A percentile compares a stretch with the other conserved stretches of the same genome.
Evolutionary conservation across 37 sponge, comb jelly and placozoan species (phyloP).

Genomic region (Halichondria panicea): DNA sequence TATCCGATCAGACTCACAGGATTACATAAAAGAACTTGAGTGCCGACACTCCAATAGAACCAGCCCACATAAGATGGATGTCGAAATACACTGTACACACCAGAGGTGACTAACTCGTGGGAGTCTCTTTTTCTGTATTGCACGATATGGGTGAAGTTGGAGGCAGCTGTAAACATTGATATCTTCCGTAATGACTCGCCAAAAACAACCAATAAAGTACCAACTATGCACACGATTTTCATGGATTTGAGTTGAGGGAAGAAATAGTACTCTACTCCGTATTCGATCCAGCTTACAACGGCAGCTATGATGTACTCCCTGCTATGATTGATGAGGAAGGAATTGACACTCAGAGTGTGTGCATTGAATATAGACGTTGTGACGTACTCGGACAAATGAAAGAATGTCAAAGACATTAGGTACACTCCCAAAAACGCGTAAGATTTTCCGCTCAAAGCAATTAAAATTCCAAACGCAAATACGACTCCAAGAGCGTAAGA

Average conservation of each 20-base stretch:
- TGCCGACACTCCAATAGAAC: conserved; percentile 98
- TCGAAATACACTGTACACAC: conserved; percentile 81
- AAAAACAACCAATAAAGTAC: conserved; percentile 51
- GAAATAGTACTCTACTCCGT: conserved; percentile 68
- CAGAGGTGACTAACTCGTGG: conserved; percentile 81
- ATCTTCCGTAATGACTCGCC: conserved; percentile 87
- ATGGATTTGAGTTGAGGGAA: conserved; percentile 62
- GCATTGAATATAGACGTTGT: conserved; percentile 84
- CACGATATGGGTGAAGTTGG: conserved; percentile 90
- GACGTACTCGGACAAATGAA: conserved; percentile 92
- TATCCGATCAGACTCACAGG: conserved; percentile 85
- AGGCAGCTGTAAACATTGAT: conserved; percentile 87
- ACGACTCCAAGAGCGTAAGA: conserved; percentile 49
- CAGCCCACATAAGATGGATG: conserved; percentile 98
- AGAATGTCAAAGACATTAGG: conserved; percentile 76
- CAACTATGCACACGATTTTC: conserved; percentile 27
- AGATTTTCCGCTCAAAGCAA: neutral
- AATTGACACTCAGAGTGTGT: conserved; percentile 68
- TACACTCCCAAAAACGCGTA: conserved; percentile 73
- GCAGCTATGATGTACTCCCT: conserved; percentile 81
- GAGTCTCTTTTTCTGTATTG: conserved; percentile 46
- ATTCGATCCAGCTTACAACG: conserved; percentile 81
- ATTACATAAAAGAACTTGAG: conserved; percentile 90
- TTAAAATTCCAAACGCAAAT: conserved; percentile 30
- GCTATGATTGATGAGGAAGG: conserved; percentile 95